A percentile compares a stretch with the other conserved stretches of the same genome.
These are phyloP conservation scores for Parazoanthus swiftii DNA, from an alignment of 92 coral and sea anemone genomes.

Conservation along the genomic window DNA sequence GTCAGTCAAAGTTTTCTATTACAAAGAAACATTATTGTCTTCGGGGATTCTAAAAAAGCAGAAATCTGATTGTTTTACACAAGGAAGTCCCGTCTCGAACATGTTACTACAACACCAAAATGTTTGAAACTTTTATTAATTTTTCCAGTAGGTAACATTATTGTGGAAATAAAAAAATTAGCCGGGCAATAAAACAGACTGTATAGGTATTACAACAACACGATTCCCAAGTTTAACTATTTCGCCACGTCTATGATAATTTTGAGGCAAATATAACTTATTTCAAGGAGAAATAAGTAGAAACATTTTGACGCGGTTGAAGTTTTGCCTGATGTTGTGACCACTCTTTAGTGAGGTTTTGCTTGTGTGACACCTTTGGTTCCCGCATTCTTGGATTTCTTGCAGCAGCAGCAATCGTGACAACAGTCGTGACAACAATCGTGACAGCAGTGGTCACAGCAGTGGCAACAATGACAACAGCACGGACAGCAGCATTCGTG, in stretches of 20 bases:
- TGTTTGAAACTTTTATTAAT: too few species aligned
- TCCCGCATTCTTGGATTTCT: constrained; percentile 20
- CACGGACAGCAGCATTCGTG: constrained; percentile 54
- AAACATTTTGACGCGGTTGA: not conserved
- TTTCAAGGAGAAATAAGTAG: too few species aligned
- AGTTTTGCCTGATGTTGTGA: not conserved
- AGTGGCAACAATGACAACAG: constrained; percentile 51
- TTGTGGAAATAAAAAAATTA: not conserved
- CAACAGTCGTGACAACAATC: constrained; percentile 69
- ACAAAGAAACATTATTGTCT: too few species aligned
- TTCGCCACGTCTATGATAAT: not conserved
- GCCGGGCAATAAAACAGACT: not conserved
- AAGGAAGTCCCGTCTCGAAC: too few species aligned
- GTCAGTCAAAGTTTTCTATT: too few species aligned
- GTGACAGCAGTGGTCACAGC: constrained; percentile 47
- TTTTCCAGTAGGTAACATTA: not conserved
- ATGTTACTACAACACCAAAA: too few species aligned
- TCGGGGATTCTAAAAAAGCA: too few species aligned
- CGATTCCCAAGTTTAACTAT: not conserved
- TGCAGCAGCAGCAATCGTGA: constrained; percentile 60
- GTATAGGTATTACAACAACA: not conserved
- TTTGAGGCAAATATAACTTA: not conserved
- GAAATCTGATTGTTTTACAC: too few species aligned
- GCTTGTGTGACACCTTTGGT: not conserved
- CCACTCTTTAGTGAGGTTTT: not conserved